These are phyloP conservation scores for Volucella inanis DNA, from an alignment of 2,888 invertebrate genomes.

Conservation along the genomic window DNA sequence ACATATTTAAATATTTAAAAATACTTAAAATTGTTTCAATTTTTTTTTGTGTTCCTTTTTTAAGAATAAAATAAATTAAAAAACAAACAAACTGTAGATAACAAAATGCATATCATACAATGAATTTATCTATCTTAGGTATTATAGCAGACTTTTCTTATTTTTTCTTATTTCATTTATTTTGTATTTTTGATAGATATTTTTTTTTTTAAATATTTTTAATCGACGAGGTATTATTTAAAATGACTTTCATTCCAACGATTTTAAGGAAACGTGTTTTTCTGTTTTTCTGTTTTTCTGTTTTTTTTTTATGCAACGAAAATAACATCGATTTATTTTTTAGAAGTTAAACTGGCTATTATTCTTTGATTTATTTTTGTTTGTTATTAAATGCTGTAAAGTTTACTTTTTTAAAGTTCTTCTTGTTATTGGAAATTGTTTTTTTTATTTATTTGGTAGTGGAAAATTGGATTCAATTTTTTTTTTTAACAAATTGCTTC, in stretches of 20 bases:
- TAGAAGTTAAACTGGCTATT: conserved; percentile 55
- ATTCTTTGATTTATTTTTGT: conserved; percentile 43
- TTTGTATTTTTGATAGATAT: conserved; percentile 36
- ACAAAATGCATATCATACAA: conserved; percentile 18
- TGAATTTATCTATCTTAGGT: conserved; percentile 68
- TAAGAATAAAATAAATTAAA: conserved; percentile 59
- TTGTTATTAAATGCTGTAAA: neutral
- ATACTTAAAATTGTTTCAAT: conserved; percentile 27
- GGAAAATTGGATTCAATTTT: conserved; percentile 9
- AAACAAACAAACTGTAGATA: conserved; percentile 47
- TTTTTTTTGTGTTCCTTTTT: conserved; percentile 10
- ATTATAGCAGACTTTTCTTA: conserved; percentile 64
- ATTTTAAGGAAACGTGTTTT: neutral
- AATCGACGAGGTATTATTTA: conserved; percentile 26
- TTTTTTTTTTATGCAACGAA: conserved; percentile 17
- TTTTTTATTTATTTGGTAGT: conserved; percentile 41
- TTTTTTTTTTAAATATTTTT: conserved; percentile 10
- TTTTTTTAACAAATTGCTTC: conserved; percentile 25
- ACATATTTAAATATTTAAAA: conserved; percentile 16
- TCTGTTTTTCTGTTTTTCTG: no score
- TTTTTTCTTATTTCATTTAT: conserved; percentile 40
- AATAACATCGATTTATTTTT: conserved; percentile 18
- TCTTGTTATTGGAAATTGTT: conserved; percentile 22
- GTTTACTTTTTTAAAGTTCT: conserved; percentile 1
- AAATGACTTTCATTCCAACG: conserved; percentile 7